These are phyloP conservation scores for Neodiprion pinetum DNA, from an alignment of 1,140 invertebrate species.

Conservation along the genomic window DNA sequence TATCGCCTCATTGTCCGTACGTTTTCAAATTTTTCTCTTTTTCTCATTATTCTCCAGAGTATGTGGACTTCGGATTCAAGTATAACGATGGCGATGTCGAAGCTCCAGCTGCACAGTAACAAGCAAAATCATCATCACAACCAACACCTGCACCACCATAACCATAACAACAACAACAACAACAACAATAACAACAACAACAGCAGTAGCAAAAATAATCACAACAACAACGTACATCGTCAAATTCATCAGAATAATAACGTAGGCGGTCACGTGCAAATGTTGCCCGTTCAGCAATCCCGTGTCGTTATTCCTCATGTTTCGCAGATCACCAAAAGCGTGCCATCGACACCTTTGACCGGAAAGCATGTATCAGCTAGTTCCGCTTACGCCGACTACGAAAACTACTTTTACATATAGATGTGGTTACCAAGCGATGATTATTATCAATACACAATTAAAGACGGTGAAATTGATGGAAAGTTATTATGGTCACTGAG, in stretches of 20 bases:
- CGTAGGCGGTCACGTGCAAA: conserved; percentile 28
- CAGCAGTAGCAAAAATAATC: conserved; percentile 21
- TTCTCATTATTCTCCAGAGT: conserved; percentile 45
- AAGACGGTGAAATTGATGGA: no score
- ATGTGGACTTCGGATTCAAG: conserved; percentile 61
- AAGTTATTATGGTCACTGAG: no score
- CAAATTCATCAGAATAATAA: conserved; percentile 24
- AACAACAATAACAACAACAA: conserved; percentile 29
- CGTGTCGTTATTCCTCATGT: conserved; percentile 38
- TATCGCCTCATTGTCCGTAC: no score
- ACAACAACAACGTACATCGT: conserved; percentile 33
- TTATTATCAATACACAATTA: not conserved
- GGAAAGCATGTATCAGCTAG: conserved; percentile 54
- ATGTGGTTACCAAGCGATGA: not conserved
- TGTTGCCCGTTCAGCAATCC: conserved; percentile 26
- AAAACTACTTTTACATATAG: conserved; percentile 70
- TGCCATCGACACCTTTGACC: conserved; percentile 54
- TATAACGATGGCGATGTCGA: conserved; percentile 55
- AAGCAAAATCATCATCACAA: conserved; percentile 23
- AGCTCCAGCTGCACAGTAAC: conserved; percentile 47
- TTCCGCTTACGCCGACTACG: conserved; percentile 65
- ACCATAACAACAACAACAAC: conserved; percentile 18
- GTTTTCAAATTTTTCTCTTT: conserved; percentile 18
- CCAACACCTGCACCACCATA: not conserved
- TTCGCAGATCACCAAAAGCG: conserved; percentile 54